Percentiles rank a stretch among this genome's conserved stretches.
These are phyloP conservation scores for Herpetotheres cachinnans DNA, from an alignment of 2,113 vertebrate genomes.

Conservation along the genomic window DNA sequence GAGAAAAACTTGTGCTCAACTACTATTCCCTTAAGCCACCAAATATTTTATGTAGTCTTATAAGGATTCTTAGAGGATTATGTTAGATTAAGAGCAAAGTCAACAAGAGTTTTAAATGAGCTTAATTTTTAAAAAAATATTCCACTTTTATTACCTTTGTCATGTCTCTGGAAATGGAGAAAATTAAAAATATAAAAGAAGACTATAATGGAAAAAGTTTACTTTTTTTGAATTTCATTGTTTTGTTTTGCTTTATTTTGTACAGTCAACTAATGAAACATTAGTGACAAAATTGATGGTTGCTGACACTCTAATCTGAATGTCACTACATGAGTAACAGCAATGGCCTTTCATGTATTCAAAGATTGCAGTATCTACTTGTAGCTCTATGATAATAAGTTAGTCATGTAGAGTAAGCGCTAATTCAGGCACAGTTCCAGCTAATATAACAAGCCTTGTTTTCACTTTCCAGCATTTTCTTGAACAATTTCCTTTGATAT, in stretches of 20 bases:
- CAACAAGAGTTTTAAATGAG: background rate
- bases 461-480: background rate
- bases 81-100: background rate
- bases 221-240: background rate
- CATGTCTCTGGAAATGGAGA: background rate
- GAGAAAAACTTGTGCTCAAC: background rate
- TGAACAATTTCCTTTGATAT: background rate
- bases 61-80: background rate
- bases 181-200: background rate
- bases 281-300: background rate
- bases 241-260: background rate
- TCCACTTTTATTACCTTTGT: background rate
- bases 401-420: background rate
- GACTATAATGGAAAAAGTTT: background rate
- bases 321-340: background rate
- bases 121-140: background rate
- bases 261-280: background rate
- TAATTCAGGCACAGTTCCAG: background rate
- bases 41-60: background rate
- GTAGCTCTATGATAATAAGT: background rate
- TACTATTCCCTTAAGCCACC: background rate
- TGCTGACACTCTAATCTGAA: background rate
- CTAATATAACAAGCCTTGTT: background rate
- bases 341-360: background rate
- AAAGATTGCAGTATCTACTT: background rate